These are phyloP conservation scores for Dermatophagoides farinae DNA, from an alignment of 1,140 invertebrate species.

Conservation along the genomic window DNA sequence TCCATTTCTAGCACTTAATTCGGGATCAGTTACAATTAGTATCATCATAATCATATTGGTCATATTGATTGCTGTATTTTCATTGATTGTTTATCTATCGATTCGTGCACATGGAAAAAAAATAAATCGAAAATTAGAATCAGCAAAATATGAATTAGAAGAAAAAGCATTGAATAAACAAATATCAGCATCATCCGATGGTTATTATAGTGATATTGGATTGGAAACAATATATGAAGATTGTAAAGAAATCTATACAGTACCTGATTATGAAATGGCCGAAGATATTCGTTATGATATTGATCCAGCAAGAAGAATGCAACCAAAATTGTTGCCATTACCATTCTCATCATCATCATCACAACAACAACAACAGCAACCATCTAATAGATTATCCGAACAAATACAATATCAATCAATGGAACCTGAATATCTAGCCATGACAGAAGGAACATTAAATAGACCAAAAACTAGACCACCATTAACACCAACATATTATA, in stretches of 20 bases:
- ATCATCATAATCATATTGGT: not conserved
- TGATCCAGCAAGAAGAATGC: not conserved
- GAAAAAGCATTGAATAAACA: not conserved
- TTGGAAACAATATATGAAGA: slow-evolving; percentile 6
- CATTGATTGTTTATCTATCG: not conserved
- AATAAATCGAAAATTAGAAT: not conserved
- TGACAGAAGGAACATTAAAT: not conserved
- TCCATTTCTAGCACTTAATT: not conserved
- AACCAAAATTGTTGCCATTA: too few species aligned
- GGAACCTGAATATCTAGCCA: slow-evolving; percentile 2
- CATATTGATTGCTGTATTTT: not conserved
- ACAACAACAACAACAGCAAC: too few species aligned
- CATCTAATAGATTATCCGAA: too few species aligned
- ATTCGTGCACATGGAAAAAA: not conserved
- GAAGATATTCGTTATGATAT: not conserved
- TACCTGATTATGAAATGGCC: not conserved
- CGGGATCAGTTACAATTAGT: not conserved
- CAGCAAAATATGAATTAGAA: not conserved
- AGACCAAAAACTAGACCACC: not conserved
- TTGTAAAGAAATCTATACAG: not conserved
- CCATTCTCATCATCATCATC: not conserved
- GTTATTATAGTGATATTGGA: not conserved
- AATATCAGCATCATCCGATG: not conserved
- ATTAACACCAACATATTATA: too few species aligned
- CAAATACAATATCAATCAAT: not conserved